Evolutionary conservation across 2,113 vertebrate species (phyloP).

Genomic region (Fukomys damarensis): DNA sequence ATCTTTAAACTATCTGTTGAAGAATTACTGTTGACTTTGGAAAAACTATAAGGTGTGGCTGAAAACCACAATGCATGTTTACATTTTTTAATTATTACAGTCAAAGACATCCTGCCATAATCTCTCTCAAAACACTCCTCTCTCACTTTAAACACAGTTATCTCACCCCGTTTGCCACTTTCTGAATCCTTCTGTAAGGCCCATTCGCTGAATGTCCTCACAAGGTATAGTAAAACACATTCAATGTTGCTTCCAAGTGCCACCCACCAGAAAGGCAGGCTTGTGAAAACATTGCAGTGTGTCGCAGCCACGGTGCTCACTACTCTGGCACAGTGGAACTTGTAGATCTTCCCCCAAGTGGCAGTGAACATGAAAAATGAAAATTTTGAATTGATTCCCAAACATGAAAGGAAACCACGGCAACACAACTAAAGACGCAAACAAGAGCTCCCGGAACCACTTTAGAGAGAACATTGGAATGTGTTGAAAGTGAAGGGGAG

Average conservation of each 20-base stretch:
- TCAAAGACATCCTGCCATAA: neutral
- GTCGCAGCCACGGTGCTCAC: neutral
- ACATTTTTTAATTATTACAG: neutral
- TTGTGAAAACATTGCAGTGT: neutral
- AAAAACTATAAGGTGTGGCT: neutral
- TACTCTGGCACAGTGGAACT: neutral
- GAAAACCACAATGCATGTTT: neutral
- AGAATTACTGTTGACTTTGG: neutral
- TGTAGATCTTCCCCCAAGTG: neutral
- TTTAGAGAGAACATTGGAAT: neutral
- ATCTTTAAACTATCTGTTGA: neutral
- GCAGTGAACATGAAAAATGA: neutral
- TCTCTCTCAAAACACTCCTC: too few species aligned
- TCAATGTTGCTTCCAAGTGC: neutral
- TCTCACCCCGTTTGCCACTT: neutral
- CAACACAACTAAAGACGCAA: neutral
- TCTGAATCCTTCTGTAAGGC: neutral
- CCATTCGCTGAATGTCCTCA: neutral
- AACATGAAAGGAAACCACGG: neutral
- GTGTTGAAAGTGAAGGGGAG: neutral
- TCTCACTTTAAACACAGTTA: neutral
- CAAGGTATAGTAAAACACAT: neutral
- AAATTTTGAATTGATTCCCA: neutral
- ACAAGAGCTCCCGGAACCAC: neutral
- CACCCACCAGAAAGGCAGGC: neutral